These are phyloP conservation scores for Pristionchus arcanus DNA, from an alignment of 2,888 invertebrate genomes.

Conservation along the genomic window DNA sequence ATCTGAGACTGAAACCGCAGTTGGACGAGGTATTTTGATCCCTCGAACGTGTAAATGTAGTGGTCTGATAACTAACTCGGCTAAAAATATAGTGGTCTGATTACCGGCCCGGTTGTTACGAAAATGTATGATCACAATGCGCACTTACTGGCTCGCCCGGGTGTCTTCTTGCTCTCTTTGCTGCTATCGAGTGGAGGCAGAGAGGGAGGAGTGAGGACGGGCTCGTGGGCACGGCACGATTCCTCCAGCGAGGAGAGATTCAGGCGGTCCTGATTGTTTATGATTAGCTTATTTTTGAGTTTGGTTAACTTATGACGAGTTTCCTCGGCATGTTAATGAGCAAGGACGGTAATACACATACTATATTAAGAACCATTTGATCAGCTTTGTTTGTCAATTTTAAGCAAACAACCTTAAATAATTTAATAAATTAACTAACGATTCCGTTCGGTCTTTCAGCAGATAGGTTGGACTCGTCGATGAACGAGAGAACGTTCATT, in stretches of 20 bases:
- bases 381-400: too few relatives aligned
- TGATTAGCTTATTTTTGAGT: not conserved
- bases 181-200: not conserved
- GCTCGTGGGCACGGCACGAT: not conserved
- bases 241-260: not conserved
- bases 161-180: not conserved
- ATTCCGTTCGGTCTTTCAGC: not conserved
- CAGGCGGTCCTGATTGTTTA: not conserved
- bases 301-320: not conserved
- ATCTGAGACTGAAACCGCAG: too few relatives aligned
- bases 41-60: too few relatives aligned
- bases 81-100: too few relatives aligned
- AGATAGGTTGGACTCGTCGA: not conserved
- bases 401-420: not conserved
- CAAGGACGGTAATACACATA: too few relatives aligned
- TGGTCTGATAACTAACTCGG: too few relatives aligned
- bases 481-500: not conserved
- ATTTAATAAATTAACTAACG: not conserved
- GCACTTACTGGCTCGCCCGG: not conserved
- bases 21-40: too few relatives aligned
- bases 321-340: not conserved
- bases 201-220: not conserved
- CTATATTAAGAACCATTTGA: too few relatives aligned
- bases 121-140: not conserved
- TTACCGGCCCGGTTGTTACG: too few relatives aligned